Evolutionary conservation across 2,888 invertebrate species (phyloP).

Genomic region (Drepanosiphum platanoidis): DNA sequence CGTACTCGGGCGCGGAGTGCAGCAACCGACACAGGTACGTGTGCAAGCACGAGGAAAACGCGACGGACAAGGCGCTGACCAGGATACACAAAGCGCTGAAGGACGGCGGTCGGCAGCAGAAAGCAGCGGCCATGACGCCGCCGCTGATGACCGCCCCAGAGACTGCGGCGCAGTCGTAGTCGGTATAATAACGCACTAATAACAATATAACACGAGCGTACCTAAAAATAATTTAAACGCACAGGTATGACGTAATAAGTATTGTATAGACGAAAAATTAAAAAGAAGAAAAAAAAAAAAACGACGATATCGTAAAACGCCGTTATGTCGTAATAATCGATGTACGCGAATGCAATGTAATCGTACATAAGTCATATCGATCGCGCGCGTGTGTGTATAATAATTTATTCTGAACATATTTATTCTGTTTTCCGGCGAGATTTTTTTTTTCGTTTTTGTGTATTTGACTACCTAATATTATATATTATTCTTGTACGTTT

Average conservation of each 20-base stretch:
- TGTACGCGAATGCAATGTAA: background rate
- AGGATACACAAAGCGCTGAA: slow-evolving; percentile 65
- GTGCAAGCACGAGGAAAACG: slow-evolving; percentile 72
- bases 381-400: too few species aligned
- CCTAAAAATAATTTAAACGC: too few species aligned
- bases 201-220: background rate
- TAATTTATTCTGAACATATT: background rate
- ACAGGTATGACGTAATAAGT: too few species aligned
- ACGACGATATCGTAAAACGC: background rate
- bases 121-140: background rate
- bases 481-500: background rate
- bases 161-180: background rate
- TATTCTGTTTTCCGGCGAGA: background rate
- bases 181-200: background rate
- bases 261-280: background rate
- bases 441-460: background rate
- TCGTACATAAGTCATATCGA: too few species aligned
- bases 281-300: background rate
- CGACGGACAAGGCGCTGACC: slow-evolving; percentile 65
- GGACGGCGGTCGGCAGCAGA: slow-evolving; percentile 3
- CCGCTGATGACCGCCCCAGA: background rate
- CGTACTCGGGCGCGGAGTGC: slow-evolving; percentile 80
- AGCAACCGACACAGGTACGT: slow-evolving; percentile 75
- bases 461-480: too few species aligned
- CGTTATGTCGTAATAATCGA: too few species aligned